phyloP scores from a whole-genome alignment of 2,888 invertebrate species.

The Eutolmus rufibarbis region DNA sequence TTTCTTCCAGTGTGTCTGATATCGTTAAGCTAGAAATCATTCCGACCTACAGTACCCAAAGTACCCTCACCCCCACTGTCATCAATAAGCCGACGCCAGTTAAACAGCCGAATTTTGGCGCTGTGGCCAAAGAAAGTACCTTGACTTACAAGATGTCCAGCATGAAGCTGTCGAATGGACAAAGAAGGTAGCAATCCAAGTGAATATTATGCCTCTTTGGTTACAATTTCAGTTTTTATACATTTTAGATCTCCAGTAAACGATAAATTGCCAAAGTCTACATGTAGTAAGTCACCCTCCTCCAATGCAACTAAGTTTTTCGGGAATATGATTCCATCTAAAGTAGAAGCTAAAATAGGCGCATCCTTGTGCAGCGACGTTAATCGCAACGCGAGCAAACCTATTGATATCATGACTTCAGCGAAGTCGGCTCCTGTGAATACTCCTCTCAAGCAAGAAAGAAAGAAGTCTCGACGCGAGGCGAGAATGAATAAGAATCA shows the following conservation, averaged over 20 bases:
- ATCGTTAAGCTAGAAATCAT: slow-evolving; percentile 81
- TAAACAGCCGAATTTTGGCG: slow-evolving; percentile 57
- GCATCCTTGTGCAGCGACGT: slow-evolving; percentile 42
- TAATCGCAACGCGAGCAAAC: slow-evolving; percentile 52
- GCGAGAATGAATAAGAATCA: slow-evolving; percentile 56
- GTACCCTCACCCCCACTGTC: slow-evolving; percentile 55
- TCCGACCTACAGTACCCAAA: slow-evolving; percentile 67
- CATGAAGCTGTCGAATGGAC: slow-evolving; percentile 56
- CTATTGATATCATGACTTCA: slow-evolving; percentile 57
- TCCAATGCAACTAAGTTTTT: slow-evolving; percentile 57
- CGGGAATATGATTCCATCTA: slow-evolving; percentile 61
- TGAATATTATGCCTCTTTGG: background rate
- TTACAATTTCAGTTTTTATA: background rate
- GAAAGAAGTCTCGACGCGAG: slow-evolving; percentile 56
- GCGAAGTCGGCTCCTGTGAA: slow-evolving; percentile 49
- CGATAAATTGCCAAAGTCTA: slow-evolving; percentile 35
- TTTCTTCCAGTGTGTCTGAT: slow-evolving; percentile 69
- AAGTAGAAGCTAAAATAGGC: slow-evolving; percentile 59
- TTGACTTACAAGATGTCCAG: slow-evolving; percentile 57
- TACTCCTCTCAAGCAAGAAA: slow-evolving; percentile 49
- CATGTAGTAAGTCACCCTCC: slow-evolving; percentile 45
- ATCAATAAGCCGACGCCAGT: slow-evolving; percentile 63
- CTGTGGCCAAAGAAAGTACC: slow-evolving; percentile 50
- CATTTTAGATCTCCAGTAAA: slow-evolving; percentile 27
- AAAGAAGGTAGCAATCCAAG: slow-evolving; percentile 48